Evolutionary conservation across 1,140 invertebrate genomes (phyloP).

Genomic region (Drosophila grimshawi): DNA sequence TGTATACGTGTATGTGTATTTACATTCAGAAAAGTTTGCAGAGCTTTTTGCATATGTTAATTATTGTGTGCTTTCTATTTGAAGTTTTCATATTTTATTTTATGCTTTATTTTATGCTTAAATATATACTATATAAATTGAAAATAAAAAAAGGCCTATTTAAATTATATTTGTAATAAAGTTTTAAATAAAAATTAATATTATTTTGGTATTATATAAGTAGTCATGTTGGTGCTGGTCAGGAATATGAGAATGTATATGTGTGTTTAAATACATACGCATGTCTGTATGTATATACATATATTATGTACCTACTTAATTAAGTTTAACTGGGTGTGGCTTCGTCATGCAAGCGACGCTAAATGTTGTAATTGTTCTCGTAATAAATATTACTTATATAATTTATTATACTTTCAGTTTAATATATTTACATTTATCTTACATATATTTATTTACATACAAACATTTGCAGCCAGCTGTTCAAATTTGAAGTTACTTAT

Average conservation of each 20-base stretch:
- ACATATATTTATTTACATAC: not conserved
- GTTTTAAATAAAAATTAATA: no score
- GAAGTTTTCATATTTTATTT: no score
- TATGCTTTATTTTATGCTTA: no score
- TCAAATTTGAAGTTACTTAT: not conserved
- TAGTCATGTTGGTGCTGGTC: not conserved
- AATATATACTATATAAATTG: no score
- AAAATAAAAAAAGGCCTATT: no score
- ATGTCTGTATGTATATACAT: not conserved
- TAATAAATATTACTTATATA: not conserved
- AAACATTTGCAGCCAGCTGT: not conserved
- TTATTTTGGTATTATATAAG: no score
- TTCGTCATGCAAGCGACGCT: not conserved
- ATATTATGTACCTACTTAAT: not conserved
- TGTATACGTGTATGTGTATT: not conserved
- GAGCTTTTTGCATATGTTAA: no score
- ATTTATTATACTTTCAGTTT: no score
- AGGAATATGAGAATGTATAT: not conserved
- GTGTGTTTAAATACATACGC: not conserved
- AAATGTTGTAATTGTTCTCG: not conserved
- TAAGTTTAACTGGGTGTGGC: no score
- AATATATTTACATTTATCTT: not conserved
- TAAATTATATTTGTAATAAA: no score
- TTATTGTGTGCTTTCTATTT: no score
- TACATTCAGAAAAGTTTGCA: no score